These are phyloP conservation scores for Psammodynastes pulverulentus DNA, from an alignment of 2,113 vertebrate genomes.

Conservation along the genomic window DNA sequence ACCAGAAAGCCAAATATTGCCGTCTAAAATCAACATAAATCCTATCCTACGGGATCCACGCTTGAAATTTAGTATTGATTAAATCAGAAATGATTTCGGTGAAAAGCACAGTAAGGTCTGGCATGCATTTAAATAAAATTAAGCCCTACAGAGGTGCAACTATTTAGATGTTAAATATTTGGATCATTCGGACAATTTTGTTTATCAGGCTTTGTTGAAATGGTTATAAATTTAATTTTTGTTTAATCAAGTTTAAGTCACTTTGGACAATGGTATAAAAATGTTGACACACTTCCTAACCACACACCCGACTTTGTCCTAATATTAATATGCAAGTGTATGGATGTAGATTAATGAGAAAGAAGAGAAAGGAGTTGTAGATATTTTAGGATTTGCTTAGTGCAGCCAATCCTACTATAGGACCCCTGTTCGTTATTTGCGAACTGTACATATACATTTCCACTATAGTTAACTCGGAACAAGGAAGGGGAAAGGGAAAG, in stretches of 20 bases:
- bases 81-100: background rate
- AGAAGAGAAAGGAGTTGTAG: background rate
- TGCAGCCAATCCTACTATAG: conserved; percentile 49
- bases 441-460: background rate
- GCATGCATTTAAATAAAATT: background rate
- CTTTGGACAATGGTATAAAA: background rate
- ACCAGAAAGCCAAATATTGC: background rate
- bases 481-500: background rate
- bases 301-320: background rate
- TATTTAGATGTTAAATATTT: background rate
- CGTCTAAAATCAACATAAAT: background rate
- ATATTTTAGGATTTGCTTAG: conserved; percentile 59
- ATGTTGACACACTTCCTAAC: background rate
- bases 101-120: too few relatives aligned
- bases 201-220: background rate
- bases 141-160: background rate
- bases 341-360: background rate
- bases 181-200: background rate
- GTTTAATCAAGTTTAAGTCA: background rate
- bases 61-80: background rate
- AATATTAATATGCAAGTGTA: background rate
- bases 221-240: background rate
- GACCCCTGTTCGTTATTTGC: background rate
- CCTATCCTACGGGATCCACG: background rate
- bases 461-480: background rate